Evolutionary conservation across 2,797 vertebrate species (phyloP), one percentile per base, ranked within the genome.

Genomic region (Takifugu ocellatus): DNA sequence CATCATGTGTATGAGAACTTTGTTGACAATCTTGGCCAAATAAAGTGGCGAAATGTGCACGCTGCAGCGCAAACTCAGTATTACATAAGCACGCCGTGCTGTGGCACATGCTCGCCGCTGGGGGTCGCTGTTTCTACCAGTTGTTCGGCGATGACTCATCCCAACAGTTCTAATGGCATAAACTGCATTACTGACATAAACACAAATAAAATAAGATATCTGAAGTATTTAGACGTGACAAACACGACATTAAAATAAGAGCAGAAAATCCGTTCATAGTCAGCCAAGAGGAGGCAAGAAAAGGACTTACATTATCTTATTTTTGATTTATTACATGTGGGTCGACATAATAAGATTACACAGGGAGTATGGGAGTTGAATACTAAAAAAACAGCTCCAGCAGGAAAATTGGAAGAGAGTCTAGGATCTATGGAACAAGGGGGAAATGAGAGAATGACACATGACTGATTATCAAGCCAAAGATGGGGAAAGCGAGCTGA

Each of bases 31-130:
- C 57, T 54, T 48, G 31, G 33, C 43, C 12, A 8, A 51, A 59
- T 75, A 66, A 54, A 66, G 68, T 61, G 62, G 64, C 67, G 51
- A 77, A 76, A 75, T 62, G 57, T 66, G 56, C 52, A 70, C 39
- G 57, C 55, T 59, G 39, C 66, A 59, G 66, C 49, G 52, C 74
- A 73, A 81, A 75, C 59, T 72, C 72, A 49, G 60, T 83, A 79
- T 89, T 88, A 85, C 85, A 76, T 88, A 89, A 89, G 72, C 29
- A 9, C 24, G 15, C 15, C 10, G 2, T 79, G 78, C 54, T 51
- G 9, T 69, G 45, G 7, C 63, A 55, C 47, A 17, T 16, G 25
- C 56, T 50, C 53, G 52, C 67, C 88, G 79, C 84, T 84, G 72
- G 87, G 74, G 83, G 85, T 78, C 87, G 78, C 79, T 72, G 68